Conservation (phyloP, 64 coral and sea anemone genomes). For the Platygyra sinensis region DNA sequence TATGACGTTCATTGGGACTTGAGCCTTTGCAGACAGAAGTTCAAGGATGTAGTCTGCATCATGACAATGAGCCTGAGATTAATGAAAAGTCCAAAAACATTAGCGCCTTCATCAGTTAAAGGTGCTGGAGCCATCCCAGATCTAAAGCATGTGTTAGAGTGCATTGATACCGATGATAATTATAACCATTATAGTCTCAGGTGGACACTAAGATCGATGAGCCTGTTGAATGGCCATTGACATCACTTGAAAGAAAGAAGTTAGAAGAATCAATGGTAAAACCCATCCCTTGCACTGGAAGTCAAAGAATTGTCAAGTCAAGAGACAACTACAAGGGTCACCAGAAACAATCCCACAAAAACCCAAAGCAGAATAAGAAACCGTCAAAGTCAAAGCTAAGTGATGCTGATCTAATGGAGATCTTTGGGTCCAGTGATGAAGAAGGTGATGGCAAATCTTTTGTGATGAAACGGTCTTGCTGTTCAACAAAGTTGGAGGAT, state of each 20-base stretch:
- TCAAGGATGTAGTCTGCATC: too few species aligned
- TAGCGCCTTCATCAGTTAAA: neutral
- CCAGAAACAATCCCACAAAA: neutral
- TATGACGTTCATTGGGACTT: neutral
- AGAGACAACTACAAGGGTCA: neutral
- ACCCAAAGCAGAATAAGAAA: neutral
- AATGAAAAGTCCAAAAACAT: neutral
- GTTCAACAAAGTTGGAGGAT: neutral
- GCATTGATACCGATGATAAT: too few species aligned
- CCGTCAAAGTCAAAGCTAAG: neutral
- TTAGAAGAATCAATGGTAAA: neutral
- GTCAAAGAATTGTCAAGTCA: neutral
- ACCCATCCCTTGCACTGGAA: neutral
- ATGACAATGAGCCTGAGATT: neutral
- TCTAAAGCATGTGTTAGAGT: neutral
- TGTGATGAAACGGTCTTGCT: neutral
- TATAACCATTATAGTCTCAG: too few species aligned
- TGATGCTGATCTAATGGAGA: neutral
- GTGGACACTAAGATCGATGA: neutral
- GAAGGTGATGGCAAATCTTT: neutral
- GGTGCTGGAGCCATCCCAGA: neutral
- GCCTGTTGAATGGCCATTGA: neutral
- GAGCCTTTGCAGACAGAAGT: neutral
- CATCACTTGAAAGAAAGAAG: neutral
- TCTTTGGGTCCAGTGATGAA: slow-evolving; percentile 39